phyloP scores from a whole-genome alignment of 2,797 vertebrate genomes.

The Acanthiza pusilla region DNA sequence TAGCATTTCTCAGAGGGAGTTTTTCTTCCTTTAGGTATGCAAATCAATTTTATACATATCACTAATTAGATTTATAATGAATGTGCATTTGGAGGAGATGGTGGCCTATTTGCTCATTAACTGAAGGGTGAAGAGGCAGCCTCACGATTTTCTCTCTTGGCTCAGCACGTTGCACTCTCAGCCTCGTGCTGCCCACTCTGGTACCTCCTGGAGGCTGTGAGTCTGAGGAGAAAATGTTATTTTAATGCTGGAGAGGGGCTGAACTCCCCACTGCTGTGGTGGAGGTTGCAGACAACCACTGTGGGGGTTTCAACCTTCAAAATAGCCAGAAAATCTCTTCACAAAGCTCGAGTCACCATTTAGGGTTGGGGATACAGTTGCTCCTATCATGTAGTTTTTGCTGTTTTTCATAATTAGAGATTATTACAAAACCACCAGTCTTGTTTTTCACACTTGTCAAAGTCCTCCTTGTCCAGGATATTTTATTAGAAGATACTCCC shows the following conservation, averaged over 20 bases:
- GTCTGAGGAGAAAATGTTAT: not conserved
- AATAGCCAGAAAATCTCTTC: not conserved
- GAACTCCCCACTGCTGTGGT: not conserved
- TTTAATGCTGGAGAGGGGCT: not conserved
- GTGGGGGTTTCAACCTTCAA: not conserved
- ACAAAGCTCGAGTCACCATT: not conserved
- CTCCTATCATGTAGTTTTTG: not conserved
- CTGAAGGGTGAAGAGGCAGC: not conserved
- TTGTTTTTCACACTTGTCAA: not conserved
- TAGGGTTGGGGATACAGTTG: not conserved
- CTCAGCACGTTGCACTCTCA: not conserved
- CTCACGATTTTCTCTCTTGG: not conserved
- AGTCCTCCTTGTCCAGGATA: not conserved
- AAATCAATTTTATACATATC: constrained; percentile 17
- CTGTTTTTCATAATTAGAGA: not conserved
- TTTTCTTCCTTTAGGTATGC: constrained; percentile 41
- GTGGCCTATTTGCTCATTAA: constrained; percentile 53
- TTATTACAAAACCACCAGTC: not conserved
- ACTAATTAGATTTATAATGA: constrained; percentile 34
- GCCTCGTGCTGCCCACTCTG: not conserved
- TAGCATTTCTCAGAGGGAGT: constrained; percentile 16
- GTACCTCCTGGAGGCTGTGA: not conserved
- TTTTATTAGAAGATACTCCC: not conserved
- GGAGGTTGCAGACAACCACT: not conserved
- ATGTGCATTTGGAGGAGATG: constrained; percentile 26